Evolutionary conservation across 2,113 vertebrate genomes (phyloP).

Genomic region (Geococcyx californianus): DNA sequence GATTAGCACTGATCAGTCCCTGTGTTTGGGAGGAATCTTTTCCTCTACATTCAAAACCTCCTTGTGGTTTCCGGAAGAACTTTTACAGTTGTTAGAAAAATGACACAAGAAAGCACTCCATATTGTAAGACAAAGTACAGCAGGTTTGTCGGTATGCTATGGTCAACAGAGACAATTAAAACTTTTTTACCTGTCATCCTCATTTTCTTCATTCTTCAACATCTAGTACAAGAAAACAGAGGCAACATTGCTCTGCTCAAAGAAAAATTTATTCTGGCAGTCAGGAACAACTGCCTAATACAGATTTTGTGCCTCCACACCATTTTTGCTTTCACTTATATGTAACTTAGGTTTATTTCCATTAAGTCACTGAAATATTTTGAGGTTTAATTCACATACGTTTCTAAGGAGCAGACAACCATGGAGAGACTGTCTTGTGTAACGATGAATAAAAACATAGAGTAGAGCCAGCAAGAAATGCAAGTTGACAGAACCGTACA

Average conservation of each 20-base stretch:
- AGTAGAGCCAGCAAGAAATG: neutral
- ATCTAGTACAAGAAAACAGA: neutral
- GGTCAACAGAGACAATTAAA: neutral
- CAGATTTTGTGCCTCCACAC: neutral
- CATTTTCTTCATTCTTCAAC: neutral
- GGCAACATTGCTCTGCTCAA: neutral
- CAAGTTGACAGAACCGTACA: neutral
- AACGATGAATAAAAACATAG: neutral
- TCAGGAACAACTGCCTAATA: neutral
- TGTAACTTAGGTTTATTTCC: neutral
- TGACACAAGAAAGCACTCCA: neutral
- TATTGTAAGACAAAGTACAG: neutral
- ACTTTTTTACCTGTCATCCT: neutral
- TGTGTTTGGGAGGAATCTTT: neutral
- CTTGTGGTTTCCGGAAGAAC: neutral
- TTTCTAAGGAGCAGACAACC: constrained; percentile 1
- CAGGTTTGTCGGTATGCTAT: neutral
- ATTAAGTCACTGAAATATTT: constrained; percentile 1
- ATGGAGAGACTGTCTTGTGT: neutral
- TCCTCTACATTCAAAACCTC: neutral
- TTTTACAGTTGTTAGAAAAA: neutral
- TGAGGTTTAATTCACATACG: neutral
- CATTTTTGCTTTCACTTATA: neutral
- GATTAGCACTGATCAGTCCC: neutral
- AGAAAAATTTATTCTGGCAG: neutral